Evolutionary conservation across 30 jellyfish, hydroid and myxozoan species (phyloP).

Genomic region (Cassiopea xamachana): DNA sequence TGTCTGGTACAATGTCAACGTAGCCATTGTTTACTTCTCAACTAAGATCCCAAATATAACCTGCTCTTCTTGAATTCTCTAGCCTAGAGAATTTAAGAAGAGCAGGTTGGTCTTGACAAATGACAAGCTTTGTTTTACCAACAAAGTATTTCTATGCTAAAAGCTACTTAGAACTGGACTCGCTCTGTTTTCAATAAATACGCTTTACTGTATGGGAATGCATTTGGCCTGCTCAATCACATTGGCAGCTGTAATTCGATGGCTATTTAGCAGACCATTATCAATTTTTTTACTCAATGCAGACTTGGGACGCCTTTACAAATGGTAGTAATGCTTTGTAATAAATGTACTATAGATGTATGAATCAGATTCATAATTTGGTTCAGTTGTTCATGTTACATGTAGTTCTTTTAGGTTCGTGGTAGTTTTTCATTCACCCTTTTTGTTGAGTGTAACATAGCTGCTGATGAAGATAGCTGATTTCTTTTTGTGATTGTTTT

Average conservation of each 20-base stretch:
- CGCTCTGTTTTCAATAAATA: too few species aligned
- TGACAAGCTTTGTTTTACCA: too few species aligned
- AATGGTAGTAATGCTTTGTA: conserved; percentile 1
- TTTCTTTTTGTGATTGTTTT: neutral
- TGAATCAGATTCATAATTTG: conserved; percentile 35
- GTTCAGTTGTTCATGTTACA: conserved; percentile 25
- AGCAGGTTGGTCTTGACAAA: too few species aligned
- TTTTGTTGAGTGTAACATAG: neutral
- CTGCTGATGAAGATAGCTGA: neutral
- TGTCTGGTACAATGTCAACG: too few species aligned
- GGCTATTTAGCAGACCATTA: neutral
- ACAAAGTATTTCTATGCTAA: too few species aligned
- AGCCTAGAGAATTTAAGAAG: too few species aligned
- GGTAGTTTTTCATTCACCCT: conserved; percentile 25
- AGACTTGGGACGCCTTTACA: neutral
- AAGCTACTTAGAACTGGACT: too few species aligned
- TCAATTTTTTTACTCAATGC: neutral
- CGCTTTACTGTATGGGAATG: too few species aligned
- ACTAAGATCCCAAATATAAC: too few species aligned
- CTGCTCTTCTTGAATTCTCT: too few species aligned
- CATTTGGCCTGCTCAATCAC: too few species aligned
- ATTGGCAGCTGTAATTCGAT: neutral
- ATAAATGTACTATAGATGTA: conserved; percentile 7
- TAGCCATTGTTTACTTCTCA: too few species aligned
- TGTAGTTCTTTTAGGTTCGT: conserved; percentile 25